Base-by-base conservation (phyloP, 2,113 vertebrate species). In the Sylvilagus bachmani region DNA sequence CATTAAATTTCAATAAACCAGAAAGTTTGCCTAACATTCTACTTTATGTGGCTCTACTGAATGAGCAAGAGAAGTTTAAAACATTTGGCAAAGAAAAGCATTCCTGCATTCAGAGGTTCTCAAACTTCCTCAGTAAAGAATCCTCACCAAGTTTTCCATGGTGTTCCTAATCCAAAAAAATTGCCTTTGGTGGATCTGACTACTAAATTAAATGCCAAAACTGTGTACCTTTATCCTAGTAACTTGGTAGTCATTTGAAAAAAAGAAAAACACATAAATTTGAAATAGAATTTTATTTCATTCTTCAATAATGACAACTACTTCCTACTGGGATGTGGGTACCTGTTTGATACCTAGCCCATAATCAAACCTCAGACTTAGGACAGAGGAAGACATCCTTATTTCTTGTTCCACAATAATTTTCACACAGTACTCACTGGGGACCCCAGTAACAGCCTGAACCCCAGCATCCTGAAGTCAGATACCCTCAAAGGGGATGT, bases 1-100 rank as follows among this genome's bases (percentile, higher is more conserved):
- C 38, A 49, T 73, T 82, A 58, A 78, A 95, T 88, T 75, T 90
- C 64, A 95, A 86, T 69, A 91, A 75, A 19, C 9, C 58, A 44
- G 17, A 64, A 94, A 89, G 13, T 22, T 3, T 73, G 27, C 33
- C 85, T 53, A 70, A 71, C 19, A 61, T n/a, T 58, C 33, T 75
- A 44, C 51, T 64, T 25, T 13, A 33, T 12, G 64, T 44, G 12
- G n/a, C 9, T 70, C 38, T n/a, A 38, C 0, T 49, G 21, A 94
- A 67, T 24, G 36, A 73, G 25, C 9, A 96, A 55, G 3, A 91
- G 3, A 91, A 71, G 8, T 53, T 0, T 13, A 67, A 4, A 78
- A 89, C 49, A 49, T 82, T 27, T 19, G 49, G 24, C 38, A 89
- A 53, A 27, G 10, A 77, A 93, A 92, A n/a, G n/a, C 66, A 31